These are phyloP conservation scores for Sebastes wilsoni DNA, from an alignment of 2,797 vertebrate genomes.

Conservation along the genomic window DNA sequence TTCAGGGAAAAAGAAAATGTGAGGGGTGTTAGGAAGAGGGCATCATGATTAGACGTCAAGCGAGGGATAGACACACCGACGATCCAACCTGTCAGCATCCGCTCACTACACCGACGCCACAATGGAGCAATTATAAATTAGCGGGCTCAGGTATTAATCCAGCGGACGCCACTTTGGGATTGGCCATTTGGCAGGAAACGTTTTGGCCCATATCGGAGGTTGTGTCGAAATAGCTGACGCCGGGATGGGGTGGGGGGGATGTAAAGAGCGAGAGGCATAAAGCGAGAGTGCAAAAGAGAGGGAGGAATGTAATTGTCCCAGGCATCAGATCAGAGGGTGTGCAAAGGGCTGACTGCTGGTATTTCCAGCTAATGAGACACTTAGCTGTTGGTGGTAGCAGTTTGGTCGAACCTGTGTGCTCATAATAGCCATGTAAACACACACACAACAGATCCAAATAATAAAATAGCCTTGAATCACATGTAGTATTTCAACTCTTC, in stretches of 20 bases:
- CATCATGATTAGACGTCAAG: constrained; percentile 32
- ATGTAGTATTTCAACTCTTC: neutral
- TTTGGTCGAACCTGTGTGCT: constrained; percentile 38
- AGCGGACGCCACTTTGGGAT: constrained; percentile 69
- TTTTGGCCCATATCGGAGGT: constrained; percentile 65
- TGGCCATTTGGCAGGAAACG: constrained; percentile 65
- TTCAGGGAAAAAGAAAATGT: neutral
- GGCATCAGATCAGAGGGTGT: constrained; percentile 55
- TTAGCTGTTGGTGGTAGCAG: constrained; percentile 54
- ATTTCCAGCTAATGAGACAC: constrained; percentile 73
- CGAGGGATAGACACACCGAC: constrained; percentile 3
- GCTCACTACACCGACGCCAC: constrained; percentile 46
- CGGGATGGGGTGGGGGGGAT: constrained; percentile 24
- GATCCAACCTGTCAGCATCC: constrained; percentile 53
- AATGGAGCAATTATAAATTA: constrained; percentile 75
- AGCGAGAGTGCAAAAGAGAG: constrained; percentile 34
- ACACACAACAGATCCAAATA: constrained; percentile 24
- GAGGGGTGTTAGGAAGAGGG: neutral
- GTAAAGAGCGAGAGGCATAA: constrained; percentile 45
- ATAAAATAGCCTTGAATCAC: neutral
- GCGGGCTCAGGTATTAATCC: constrained; percentile 74
- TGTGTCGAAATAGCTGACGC: constrained; percentile 67
- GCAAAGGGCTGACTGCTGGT: constrained; percentile 63
- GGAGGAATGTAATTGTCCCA: constrained; percentile 39
- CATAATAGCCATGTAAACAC: constrained; percentile 26